phyloP scores from a whole-genome alignment of 2,888 invertebrate genomes.

The Julus scandinavius region DNA sequence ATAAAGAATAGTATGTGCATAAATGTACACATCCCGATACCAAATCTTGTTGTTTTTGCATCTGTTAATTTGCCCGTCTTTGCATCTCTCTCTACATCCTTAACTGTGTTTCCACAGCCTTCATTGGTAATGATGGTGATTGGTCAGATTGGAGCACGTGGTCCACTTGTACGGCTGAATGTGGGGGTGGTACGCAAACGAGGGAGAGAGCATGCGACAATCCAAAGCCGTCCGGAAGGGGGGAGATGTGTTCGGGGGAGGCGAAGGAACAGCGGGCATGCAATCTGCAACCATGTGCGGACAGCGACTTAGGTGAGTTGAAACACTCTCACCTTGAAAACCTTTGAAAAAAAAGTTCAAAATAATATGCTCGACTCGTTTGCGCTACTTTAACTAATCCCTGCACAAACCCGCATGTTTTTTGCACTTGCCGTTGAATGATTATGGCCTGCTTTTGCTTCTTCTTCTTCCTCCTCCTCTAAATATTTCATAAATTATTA shows the following conservation, averaged over 20 bases:
- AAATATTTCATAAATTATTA: neutral
- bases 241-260: conserved; percentile 70
- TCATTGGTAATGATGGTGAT: conserved; percentile 62
- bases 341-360: neutral
- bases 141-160: conserved; percentile 76
- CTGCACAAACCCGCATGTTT: neutral
- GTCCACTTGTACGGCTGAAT: conserved; percentile 75
- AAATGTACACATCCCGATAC: no score
- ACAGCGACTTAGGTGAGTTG: conserved; percentile 66
- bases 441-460: neutral
- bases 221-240: conserved; percentile 63
- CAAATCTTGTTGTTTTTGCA: neutral
- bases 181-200: conserved; percentile 78
- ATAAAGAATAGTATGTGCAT: no score
- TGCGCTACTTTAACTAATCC: conserved; percentile 29
- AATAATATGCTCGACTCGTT: conserved; percentile 18
- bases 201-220: conserved; percentile 68
- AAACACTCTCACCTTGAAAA: conserved; percentile 41
- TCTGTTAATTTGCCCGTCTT: conserved; percentile 17
- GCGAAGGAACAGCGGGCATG: conserved; percentile 76
- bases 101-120: conserved; percentile 55
- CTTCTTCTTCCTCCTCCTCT: neutral
- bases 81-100: conserved; percentile 36
- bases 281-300: conserved; percentile 68
- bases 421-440: neutral